phyloP scores from a whole-genome alignment of 2,113 vertebrate species.

The Xiphias gladius region DNA sequence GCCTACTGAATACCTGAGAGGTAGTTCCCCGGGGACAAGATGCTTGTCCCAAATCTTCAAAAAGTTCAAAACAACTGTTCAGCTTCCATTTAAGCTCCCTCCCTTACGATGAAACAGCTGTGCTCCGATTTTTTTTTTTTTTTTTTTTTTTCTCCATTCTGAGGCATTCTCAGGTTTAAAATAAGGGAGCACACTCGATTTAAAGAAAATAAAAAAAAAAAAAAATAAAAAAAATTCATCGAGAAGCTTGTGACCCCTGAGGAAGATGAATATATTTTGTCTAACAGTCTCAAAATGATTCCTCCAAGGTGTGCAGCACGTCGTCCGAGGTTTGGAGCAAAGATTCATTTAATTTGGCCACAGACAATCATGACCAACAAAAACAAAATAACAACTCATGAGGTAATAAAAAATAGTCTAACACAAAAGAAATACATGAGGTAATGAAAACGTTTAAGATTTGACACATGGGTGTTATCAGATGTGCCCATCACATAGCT shows the following conservation, averaged over 20 bases:
- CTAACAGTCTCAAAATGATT: conserved; percentile 80
- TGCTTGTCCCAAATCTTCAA: conserved; percentile 72
- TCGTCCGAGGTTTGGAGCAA: conserved; percentile 72
- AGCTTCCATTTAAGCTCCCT: conserved; percentile 56
- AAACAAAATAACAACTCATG: conserved; percentile 59
- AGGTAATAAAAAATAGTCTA: conserved; percentile 76
- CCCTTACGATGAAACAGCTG: conserved; percentile 46
- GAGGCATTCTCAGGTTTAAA: conserved; percentile 74
- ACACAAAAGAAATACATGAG: conserved; percentile 75
- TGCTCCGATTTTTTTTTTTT: conserved; percentile 31
- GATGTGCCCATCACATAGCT: conserved; percentile 76
- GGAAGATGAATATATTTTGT: conserved; percentile 80
- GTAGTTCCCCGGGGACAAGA: conserved; percentile 79
- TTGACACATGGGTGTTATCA: conserved; percentile 71
- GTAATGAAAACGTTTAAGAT: conserved; percentile 77
- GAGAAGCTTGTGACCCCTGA: conserved; percentile 78
- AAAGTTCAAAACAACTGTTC: conserved; percentile 65
- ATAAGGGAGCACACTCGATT: conserved; percentile 64
- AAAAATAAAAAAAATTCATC: too few species aligned
- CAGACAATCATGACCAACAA: conserved; percentile 72
- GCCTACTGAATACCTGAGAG: conserved; percentile 84
- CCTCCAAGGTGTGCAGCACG: conserved; percentile 78
- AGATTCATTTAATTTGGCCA: conserved; percentile 70
- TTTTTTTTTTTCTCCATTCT: conserved; percentile 16
- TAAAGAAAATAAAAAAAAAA: too few species aligned